A percentile compares a stretch with the other conserved stretches of the same genome.
Evolutionary conservation across 2,113 vertebrate species (phyloP).

Genomic region (Parus major): DNA sequence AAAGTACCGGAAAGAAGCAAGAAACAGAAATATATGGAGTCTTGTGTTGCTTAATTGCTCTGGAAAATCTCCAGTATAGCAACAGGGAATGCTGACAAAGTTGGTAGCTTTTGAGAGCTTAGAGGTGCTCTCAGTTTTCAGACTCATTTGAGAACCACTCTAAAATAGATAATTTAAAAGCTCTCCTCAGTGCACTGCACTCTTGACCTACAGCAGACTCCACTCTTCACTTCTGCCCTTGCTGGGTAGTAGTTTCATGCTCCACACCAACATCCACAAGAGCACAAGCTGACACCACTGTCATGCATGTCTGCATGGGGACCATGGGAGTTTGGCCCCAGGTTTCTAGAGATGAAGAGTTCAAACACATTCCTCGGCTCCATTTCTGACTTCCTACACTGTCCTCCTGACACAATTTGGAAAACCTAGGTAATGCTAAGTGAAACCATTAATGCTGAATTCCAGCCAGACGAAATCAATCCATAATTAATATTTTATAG

Average conservation of each 20-base stretch:
- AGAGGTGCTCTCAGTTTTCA: neutral
- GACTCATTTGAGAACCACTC: neutral
- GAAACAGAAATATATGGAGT: neutral
- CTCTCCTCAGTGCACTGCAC: neutral
- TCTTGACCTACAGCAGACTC: neutral
- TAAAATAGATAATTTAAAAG: neutral
- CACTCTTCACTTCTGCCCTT: neutral
- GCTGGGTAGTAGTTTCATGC: neutral
- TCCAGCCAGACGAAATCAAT: constrained; percentile 70
- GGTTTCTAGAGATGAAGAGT: neutral
- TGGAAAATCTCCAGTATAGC: neutral
- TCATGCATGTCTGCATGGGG: neutral
- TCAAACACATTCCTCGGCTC: neutral
- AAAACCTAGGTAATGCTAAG: constrained; percentile 32
- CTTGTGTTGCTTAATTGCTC: neutral
- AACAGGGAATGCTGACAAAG: neutral
- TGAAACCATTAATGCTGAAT: constrained; percentile 67
- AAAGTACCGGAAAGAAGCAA: neutral
- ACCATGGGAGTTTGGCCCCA: neutral
- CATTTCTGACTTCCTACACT: neutral
- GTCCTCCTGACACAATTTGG: constrained; percentile 36
- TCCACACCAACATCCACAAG: neutral
- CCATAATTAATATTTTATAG: constrained; percentile 71
- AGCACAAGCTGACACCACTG: neutral
- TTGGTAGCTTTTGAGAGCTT: neutral